Base-by-base conservation (phyloP, 2,888 invertebrate genomes). In the Pandemis cinnamomeana region DNA sequence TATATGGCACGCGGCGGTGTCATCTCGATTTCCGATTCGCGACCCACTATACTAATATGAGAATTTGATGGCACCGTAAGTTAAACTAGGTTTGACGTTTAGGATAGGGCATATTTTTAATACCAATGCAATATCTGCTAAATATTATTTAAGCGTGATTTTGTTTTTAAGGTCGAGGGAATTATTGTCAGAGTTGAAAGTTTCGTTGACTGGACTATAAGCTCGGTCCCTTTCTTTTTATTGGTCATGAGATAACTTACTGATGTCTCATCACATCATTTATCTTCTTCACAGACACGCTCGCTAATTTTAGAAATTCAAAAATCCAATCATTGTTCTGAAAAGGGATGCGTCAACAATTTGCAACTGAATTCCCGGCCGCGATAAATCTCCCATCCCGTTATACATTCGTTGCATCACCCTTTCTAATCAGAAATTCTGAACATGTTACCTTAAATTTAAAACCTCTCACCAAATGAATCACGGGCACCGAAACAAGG, bases 351-450 rank as follows among this genome's bases (percentile, higher is more conserved):
- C 70, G 60, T 74, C 70, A 74, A 36, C 61, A 41, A 61, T 66
- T 66, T 70, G 55, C 74, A 66, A 27, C 61, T 13, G 42, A 2
- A 67, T 51, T 60, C 64, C 55, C 5, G 55, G 55, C 5, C 11
- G 70, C 66, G 64, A 74, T 74, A 74, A 74, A 74, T 74, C 74
- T 70, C 61, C 44, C 70, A 53, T 70, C 73, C 91, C 90, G 91
- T 90, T 91, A 48, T 63, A 89, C 80, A 80, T 78, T 81, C 81
- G 82, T 81, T 88, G 83, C 89, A 89, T 89, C 89, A 87, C 85
- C 84, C 86, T 79, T 78, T 87, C 88, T 92, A 91, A 92, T 92
- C 91, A 88, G 91, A 91, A 88, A 87, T 88, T 87, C 86, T 87
- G 82, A 87, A 86, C 86, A 79, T 87, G 85, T 84, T 89, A 88